Base-by-base conservation (phyloP, 2,888 invertebrate genomes). In the Acleris literana region DNA sequence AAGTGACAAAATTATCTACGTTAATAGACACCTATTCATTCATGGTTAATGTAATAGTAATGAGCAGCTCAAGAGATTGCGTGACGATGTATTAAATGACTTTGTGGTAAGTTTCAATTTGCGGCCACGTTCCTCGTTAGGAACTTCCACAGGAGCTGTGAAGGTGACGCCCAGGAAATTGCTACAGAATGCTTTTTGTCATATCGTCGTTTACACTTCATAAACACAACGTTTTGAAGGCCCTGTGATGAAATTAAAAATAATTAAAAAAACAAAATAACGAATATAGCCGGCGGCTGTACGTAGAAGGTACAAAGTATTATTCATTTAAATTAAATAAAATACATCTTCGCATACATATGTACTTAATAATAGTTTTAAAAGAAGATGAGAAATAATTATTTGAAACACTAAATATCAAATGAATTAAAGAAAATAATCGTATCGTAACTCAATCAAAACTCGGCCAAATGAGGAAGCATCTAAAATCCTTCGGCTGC, bases 51-150 rank as follows among this genome's bases (percentile, higher is more conserved):
- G 56, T 49, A 66, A 66, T 65, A 66, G 60, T 68, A 63, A 68
- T 65, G 61, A 60, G 65, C 25, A 68, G 67, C 68, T 64, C 73
- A 75, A 78, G 77, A 80, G 78, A 82, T 85, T 83, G 82, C 82
- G 83, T 85, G 84, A 86, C 81, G 81, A 75, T 70, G 80, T 83
- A 85, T 86, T 83, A 85, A 85, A 86, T 82, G 78, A 81, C 76
- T 77, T 78, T 84, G 87, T 80, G 86, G 87, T 87, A 78, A 75
- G 75, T 82, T 88, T 86, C 86, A 86, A 88, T 88, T 87, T 86
- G 83, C 84, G 81, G 82, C 81, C 76, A 76, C 78, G 75, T 71
- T 72, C 81, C 87, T 87, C 83, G 85, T 88, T 86, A 86, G 79
- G 74, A 76, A 77, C 75, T 74, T 74, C 78, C 76, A 79, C 76